These are phyloP conservation scores for Pterois miles DNA, from an alignment of 2,797 vertebrate species.

Conservation along the genomic window DNA sequence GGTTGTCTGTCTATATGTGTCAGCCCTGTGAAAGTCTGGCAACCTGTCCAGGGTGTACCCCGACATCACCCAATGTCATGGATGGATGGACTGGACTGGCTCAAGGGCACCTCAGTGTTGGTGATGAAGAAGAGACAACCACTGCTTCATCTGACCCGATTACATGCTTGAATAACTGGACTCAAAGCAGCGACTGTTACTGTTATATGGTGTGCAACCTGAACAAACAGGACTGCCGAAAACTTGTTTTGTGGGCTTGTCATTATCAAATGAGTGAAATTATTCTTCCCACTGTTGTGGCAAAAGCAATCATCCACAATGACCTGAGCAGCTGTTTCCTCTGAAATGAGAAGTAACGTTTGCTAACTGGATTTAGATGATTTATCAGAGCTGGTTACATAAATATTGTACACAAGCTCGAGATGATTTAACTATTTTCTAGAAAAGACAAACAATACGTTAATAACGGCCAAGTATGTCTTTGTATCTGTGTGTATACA, in stretches of 20 bases:
- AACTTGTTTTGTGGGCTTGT: background rate
- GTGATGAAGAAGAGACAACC: accelerated
- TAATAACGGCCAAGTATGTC: background rate
- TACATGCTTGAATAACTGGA: no score
- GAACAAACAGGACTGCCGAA: background rate
- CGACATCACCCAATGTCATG: no score
- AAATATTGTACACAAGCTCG: background rate
- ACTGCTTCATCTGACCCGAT: background rate
- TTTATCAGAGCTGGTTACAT: slow-evolving; percentile 11
- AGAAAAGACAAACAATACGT: background rate
- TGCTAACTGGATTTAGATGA: slow-evolving; percentile 25
- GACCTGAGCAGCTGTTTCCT: slow-evolving; percentile 35
- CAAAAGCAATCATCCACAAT: background rate
- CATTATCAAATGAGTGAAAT: background rate
- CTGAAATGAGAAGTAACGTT: slow-evolving; percentile 3
- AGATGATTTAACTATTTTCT: slow-evolving; percentile 1
- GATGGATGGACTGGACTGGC: no score
- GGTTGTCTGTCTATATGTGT: no score
- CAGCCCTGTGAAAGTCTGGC: no score
- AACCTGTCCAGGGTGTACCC: no score
- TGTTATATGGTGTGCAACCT: no score
- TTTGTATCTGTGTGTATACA: background rate
- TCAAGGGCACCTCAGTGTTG: no score
- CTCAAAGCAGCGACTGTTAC: background rate
- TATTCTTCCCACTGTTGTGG: background rate